These are phyloP conservation scores for Bombus superbus DNA, from an alignment of 1,140 invertebrate genomes.

Conservation along the genomic window DNA sequence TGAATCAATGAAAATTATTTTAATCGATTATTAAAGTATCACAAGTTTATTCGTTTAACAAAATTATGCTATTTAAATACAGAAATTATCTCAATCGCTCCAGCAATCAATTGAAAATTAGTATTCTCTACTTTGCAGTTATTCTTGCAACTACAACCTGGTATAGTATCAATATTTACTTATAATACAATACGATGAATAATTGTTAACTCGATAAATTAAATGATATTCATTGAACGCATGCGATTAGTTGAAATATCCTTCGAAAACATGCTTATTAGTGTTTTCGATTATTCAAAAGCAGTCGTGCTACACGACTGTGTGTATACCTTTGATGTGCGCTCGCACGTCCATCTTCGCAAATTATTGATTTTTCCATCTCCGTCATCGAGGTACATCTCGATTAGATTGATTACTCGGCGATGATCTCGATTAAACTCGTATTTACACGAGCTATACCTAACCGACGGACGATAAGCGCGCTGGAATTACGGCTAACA, in stretches of 20 bases:
- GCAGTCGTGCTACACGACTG: not conserved
- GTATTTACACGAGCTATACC: conserved; percentile 38
- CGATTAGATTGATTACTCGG: conserved; percentile 63
- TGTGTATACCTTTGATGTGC: not conserved
- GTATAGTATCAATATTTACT: too few species aligned
- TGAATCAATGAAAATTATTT: not conserved
- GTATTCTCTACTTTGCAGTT: not conserved
- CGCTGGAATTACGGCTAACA: conserved; percentile 42
- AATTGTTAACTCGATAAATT: too few species aligned
- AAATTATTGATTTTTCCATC: conserved; percentile 52
- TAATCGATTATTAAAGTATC: not conserved
- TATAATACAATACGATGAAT: too few species aligned
- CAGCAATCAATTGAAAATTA: not conserved
- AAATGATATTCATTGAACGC: too few species aligned
- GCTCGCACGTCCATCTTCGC: not conserved
- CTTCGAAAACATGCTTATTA: not conserved
- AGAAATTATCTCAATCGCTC: not conserved
- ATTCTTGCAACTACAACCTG: not conserved
- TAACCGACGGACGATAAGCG: conserved; percentile 22
- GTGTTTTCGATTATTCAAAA: not conserved
- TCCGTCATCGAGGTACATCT: conserved; percentile 43
- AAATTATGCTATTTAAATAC: too few species aligned
- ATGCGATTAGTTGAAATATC: not conserved
- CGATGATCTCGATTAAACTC: conserved; percentile 51
- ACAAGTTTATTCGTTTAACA: not conserved